Conservation (phyloP, 2,113 vertebrate genomes). For the Cyprinodon tularosa region DNA sequence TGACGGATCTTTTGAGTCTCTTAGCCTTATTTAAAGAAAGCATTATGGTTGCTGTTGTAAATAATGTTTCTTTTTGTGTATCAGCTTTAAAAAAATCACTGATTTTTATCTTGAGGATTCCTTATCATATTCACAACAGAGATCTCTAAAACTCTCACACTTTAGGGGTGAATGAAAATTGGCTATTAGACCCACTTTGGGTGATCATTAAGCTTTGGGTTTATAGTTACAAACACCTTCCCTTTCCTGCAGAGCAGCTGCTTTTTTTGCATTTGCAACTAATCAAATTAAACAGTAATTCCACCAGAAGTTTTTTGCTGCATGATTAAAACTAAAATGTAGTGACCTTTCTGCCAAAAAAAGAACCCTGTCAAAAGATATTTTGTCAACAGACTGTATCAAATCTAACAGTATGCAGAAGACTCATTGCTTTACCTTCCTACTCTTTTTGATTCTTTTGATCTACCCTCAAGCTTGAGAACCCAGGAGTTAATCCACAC, state of each 20-base stretch:
- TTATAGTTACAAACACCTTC: too few relatives aligned
- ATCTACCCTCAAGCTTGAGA: background rate
- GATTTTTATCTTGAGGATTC: background rate
- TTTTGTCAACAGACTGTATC: too few relatives aligned
- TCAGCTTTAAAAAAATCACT: slow-evolving; percentile 20
- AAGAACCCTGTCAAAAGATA: background rate
- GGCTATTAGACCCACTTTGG: too few relatives aligned
- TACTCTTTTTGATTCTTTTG: background rate
- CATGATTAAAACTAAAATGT: background rate
- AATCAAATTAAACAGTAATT: background rate
- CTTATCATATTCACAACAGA: too few relatives aligned
- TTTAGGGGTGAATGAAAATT: too few relatives aligned
- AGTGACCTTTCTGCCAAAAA: background rate
- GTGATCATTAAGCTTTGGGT: too few relatives aligned
- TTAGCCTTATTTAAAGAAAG: background rate
- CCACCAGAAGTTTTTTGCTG: background rate
- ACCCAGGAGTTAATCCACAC: background rate
- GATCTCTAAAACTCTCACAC: too few relatives aligned
- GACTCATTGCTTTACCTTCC: slow-evolving; percentile 31
- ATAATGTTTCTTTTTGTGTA: slow-evolving; percentile 30
- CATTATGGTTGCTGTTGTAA: slow-evolving; percentile 41
- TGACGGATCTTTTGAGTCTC: too few relatives aligned
- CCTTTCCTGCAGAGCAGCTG: too few relatives aligned
- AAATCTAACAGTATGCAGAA: slow-evolving; percentile 23
- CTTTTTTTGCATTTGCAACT: background rate